Evolutionary conservation across 1,140 invertebrate genomes (phyloP).

Genomic region (Hesperophylax magnus): DNA sequence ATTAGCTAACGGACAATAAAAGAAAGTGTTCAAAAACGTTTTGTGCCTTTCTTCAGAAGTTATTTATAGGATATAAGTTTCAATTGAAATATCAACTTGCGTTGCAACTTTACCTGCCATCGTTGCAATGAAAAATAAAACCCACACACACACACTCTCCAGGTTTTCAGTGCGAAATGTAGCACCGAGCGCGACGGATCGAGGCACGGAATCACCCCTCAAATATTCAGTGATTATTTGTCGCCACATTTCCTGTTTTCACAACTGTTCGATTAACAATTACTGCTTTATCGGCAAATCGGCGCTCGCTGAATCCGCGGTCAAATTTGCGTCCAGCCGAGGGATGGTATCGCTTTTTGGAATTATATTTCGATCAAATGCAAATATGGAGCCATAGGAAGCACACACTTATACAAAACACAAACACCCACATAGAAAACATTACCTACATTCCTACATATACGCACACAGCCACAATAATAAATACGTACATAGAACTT

Average conservation of each 20-base stretch:
- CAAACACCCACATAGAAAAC: not conserved
- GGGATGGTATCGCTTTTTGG: conserved; percentile 17
- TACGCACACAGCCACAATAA: too few relatives aligned
- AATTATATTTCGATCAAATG: conserved; percentile 45
- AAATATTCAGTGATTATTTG: conserved; percentile 43
- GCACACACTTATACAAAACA: not conserved
- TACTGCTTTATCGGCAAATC: conserved; percentile 33
- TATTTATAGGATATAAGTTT: too few relatives aligned
- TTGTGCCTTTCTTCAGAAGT: too few relatives aligned
- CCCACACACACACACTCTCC: too few relatives aligned
- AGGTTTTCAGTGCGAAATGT: not conserved
- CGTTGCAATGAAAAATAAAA: too few relatives aligned
- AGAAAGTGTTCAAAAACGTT: too few relatives aligned
- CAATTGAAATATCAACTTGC: too few relatives aligned
- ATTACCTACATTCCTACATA: too few relatives aligned
- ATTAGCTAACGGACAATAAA: too few relatives aligned
- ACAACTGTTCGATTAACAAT: conserved; percentile 47
- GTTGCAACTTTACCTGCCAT: too few relatives aligned
- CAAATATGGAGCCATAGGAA: conserved; percentile 26
- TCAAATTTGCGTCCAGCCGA: conserved; percentile 24
- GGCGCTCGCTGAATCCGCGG: conserved; percentile 10
- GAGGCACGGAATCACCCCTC: not conserved
- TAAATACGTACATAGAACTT: too few relatives aligned
- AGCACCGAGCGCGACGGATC: not conserved
- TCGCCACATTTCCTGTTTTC: conserved; percentile 38